Evolutionary conservation across 2,113 vertebrate species (phyloP).

Genomic region (Zosterops japonicus): DNA sequence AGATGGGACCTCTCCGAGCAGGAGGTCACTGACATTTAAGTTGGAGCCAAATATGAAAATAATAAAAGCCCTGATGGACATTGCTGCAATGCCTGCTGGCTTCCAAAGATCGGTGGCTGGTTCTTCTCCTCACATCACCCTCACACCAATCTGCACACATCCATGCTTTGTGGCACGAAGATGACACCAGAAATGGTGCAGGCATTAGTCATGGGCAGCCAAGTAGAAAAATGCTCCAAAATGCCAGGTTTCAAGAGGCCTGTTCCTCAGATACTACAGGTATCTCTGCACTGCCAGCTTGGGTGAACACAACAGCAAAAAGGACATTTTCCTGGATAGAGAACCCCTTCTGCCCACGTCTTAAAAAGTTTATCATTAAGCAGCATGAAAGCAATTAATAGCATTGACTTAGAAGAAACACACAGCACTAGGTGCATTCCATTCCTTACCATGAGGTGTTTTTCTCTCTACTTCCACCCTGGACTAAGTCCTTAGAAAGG

Average conservation of each 20-base stretch:
- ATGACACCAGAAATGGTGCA: background rate
- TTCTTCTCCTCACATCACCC: background rate
- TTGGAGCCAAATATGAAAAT: background rate
- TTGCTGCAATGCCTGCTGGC: background rate
- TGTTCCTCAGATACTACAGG: background rate
- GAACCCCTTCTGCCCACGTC: background rate
- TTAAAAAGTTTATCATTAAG: background rate
- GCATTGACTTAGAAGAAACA: background rate
- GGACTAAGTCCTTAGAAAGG: background rate
- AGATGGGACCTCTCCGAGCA: background rate
- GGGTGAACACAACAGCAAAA: background rate
- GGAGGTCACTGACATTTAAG: background rate
- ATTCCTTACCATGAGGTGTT: background rate
- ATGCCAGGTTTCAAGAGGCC: background rate
- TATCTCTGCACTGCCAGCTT: background rate
- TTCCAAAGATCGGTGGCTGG: background rate
- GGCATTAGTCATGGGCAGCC: background rate
- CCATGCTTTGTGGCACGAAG: fast-evolving
- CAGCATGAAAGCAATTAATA: background rate
- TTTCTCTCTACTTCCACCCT: background rate
- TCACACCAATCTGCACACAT: background rate
- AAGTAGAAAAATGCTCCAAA: background rate
- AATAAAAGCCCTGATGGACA: background rate
- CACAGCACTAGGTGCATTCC: background rate
- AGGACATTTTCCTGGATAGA: background rate